Conservation (phyloP, 1,140 invertebrate species). For the Aphelenchoides avenae region DNA sequence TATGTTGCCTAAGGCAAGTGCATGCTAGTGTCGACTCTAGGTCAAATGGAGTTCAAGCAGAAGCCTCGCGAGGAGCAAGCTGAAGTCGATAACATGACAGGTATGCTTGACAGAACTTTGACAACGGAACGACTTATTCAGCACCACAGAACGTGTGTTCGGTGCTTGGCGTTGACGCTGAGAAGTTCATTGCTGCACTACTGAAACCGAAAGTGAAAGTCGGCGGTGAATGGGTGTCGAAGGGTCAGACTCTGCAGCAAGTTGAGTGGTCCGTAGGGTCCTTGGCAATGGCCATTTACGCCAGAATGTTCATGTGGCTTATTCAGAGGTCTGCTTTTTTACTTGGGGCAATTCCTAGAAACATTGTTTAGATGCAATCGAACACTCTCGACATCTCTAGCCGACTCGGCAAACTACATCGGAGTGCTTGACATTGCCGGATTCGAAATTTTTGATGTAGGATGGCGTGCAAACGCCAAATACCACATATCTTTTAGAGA, state of each 20-base stretch:
- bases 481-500: slow-evolving; percentile 7
- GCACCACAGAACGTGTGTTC: slow-evolving; percentile 59
- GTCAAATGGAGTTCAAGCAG: slow-evolving; percentile 91
- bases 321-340: too few species aligned
- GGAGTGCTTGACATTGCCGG: slow-evolving; percentile 99
- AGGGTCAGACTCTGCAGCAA: slow-evolving; percentile 72
- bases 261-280: slow-evolving; percentile 66
- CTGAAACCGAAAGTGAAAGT: slow-evolving; percentile 67
- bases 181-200: slow-evolving; percentile 65
- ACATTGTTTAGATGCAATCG: too few species aligned
- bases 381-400: slow-evolving; percentile 35
- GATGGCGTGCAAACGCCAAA: neutral
- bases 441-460: slow-evolving; percentile 96
- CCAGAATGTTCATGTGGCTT: slow-evolving; percentile 50
- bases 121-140: slow-evolving; percentile 13
- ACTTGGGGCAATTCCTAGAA: too few species aligned
- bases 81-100: slow-evolving; percentile 77
- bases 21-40: too few species aligned
- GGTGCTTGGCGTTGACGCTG: slow-evolving; percentile 64
- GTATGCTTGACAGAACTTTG: too few species aligned
- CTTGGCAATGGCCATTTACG: slow-evolving; percentile 53
- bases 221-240: slow-evolving; percentile 67
- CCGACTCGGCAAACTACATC: slow-evolving; percentile 59
- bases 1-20: too few species aligned
- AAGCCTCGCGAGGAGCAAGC: slow-evolving; percentile 98